A percentile compares a stretch with the other conserved stretches of the same genome.
Evolutionary conservation across 2,113 vertebrate genomes (phyloP).

Genomic region (Platycercus adscitus): DNA sequence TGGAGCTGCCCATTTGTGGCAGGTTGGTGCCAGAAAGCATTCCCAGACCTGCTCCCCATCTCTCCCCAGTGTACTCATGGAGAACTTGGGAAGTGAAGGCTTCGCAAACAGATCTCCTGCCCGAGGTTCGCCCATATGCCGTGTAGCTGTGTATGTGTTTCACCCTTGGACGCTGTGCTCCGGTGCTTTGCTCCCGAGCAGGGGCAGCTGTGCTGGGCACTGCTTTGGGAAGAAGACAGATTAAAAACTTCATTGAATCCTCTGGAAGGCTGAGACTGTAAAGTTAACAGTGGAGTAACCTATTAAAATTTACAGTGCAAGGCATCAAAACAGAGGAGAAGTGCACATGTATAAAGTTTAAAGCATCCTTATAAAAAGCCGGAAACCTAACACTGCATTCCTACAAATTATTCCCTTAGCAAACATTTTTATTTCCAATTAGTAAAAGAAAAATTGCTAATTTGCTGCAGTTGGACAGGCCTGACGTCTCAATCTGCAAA

Average conservation of each 20-base stretch:
- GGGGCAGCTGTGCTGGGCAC: neutral
- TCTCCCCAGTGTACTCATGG: neutral
- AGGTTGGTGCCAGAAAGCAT: neutral
- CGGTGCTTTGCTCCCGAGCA: neutral
- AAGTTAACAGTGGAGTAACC: constrained; percentile 62
- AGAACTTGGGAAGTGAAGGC: constrained; percentile 18
- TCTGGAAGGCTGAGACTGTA: constrained; percentile 30
- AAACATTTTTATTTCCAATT: constrained; percentile 97
- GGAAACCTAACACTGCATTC: constrained; percentile 74
- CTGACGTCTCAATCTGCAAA: constrained; percentile 96
- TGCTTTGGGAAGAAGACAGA: constrained; percentile 33
- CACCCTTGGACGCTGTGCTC: neutral
- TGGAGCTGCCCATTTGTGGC: neutral
- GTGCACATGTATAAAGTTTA: constrained; percentile 32
- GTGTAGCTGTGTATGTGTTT: neutral
- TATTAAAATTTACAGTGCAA: constrained; percentile 42
- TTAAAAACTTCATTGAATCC: constrained; percentile 49
- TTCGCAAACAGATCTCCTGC: constrained; percentile 10
- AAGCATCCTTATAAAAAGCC: constrained; percentile 55
- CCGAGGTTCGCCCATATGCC: constrained; percentile 48
- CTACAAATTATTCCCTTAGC: constrained; percentile 78
- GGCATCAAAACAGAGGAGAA: constrained; percentile 53
- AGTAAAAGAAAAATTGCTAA: constrained; percentile 93
- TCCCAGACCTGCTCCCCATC: neutral
- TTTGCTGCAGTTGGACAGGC: constrained; percentile 87